These are phyloP conservation scores for Metaphire vulgaris DNA, from an alignment of 1,140 invertebrate species.

Conservation along the genomic window DNA sequence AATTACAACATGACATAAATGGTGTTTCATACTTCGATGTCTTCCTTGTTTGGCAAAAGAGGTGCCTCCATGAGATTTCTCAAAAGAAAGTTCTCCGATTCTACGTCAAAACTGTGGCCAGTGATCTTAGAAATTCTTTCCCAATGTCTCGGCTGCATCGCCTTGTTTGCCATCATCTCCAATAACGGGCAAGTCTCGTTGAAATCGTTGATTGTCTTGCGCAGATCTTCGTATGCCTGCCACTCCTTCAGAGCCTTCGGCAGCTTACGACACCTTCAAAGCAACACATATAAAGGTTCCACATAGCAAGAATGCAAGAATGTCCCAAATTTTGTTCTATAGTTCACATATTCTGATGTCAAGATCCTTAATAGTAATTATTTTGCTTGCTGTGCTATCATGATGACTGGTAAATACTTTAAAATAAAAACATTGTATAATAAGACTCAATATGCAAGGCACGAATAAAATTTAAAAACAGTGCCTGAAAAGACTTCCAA, in stretches of 20 bases:
- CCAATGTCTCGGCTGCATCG: conserved; percentile 95
- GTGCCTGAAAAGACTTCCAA: no score
- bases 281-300: no score
- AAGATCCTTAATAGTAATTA: no score
- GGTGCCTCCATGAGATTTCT: conserved; percentile 93
- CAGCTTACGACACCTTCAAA: conserved; percentile 63
- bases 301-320: no score
- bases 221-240: conserved; percentile 91
- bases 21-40: conserved; percentile 74
- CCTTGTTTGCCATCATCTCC: conserved; percentile 94
- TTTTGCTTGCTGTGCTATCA: no score
- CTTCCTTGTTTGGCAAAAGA: conserved; percentile 83
- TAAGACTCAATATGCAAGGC: no score
- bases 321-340: no score
- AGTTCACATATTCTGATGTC: no score
- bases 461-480: no score
- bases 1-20: no score
- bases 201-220: conserved; percentile 95
- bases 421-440: no score
- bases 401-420: no score
- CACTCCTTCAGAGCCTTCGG: conserved; percentile 94
- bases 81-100: conserved; percentile 86
- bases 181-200: conserved; percentile 93
- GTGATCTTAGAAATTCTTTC: conserved; percentile 87
- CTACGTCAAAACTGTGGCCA: conserved; percentile 80